These are phyloP conservation scores for Bostrychus sinensis DNA, from an alignment of 2,113 vertebrate genomes.

Conservation along the genomic window DNA sequence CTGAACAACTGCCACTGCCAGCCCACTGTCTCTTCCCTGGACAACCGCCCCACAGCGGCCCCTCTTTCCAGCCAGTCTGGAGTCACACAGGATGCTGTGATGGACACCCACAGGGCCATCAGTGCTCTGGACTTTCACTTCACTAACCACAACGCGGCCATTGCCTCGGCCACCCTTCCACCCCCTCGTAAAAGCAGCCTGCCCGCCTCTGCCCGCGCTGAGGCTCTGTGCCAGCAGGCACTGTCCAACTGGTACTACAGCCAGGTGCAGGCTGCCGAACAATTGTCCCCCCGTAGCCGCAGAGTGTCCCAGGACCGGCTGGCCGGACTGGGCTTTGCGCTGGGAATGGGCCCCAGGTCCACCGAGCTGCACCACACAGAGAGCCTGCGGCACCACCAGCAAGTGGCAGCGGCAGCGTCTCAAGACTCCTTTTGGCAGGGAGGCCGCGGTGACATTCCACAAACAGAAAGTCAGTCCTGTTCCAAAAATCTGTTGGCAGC, in stretches of 20 bases:
- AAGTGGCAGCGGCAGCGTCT: conserved; percentile 56
- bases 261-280: conserved; percentile 80
- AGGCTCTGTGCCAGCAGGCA: conserved; percentile 83
- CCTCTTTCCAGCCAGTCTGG: conserved; percentile 40
- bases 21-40: conserved; percentile 52
- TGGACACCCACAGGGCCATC: conserved; percentile 22
- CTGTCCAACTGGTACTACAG: conserved; percentile 90
- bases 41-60: conserved; percentile 45
- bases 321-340: conserved; percentile 62
- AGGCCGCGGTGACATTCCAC: conserved; percentile 32
- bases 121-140: conserved; percentile 76
- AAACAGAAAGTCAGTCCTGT: conserved; percentile 72
- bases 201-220: conserved; percentile 38
- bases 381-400: conserved; percentile 80
- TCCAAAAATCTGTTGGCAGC: conserved; percentile 85
- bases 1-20: conserved; percentile 73
- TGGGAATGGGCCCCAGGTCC: conserved; percentile 24
- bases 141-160: conserved; percentile 81
- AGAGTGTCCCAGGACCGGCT: conserved; percentile 88
- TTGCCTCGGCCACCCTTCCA: conserved; percentile 77
- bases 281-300: conserved; percentile 81
- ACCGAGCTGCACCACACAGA: conserved; percentile 71
- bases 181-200: conserved; percentile 52
- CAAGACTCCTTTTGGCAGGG: conserved; percentile 60
- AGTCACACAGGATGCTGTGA: conserved; percentile 25